A percentile compares a stretch with the other conserved stretches of the same genome.
phyloP scores from a whole-genome alignment of 1,140 invertebrate species.

The Odontomachus brunneus region DNA sequence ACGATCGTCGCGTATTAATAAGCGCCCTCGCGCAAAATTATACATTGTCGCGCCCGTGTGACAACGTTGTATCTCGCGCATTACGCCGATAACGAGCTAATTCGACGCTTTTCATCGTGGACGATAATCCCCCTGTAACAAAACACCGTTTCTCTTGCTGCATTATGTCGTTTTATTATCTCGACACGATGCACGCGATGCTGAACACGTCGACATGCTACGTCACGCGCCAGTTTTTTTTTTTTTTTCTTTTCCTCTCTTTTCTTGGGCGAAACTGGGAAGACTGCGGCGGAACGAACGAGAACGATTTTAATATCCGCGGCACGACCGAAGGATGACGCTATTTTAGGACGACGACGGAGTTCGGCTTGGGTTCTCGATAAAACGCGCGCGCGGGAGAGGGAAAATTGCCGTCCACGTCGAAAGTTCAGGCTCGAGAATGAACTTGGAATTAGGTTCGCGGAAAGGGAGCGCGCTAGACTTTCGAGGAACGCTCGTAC shows the following conservation, averaged over 20 bases:
- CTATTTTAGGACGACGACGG: constrained; percentile 9
- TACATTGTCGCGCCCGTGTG: constrained; percentile 8
- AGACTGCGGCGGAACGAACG: too few relatives aligned
- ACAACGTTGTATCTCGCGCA: constrained; percentile 7
- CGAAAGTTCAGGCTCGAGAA: constrained; percentile 46
- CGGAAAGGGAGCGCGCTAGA: constrained; percentile 13
- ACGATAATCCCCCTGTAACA: neutral
- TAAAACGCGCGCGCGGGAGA: neutral
- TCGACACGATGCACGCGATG: too few relatives aligned
- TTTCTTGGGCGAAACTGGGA: too few relatives aligned
- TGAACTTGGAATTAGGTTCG: constrained; percentile 66
- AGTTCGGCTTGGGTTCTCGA: neutral
- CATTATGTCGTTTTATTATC: neutral
- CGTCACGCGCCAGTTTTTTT: too few relatives aligned
- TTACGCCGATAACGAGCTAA: neutral
- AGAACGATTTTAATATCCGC: neutral
- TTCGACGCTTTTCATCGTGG: constrained; percentile 3
- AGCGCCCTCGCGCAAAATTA: constrained; percentile 13
- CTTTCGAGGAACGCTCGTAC: constrained; percentile 43
- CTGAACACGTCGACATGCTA: too few relatives aligned
- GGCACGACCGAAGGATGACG: neutral
- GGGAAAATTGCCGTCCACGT: constrained; percentile 32
- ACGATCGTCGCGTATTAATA: neutral
- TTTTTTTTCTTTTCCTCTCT: too few relatives aligned
- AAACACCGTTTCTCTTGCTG: neutral